phyloP scores from a whole-genome alignment of 1,140 invertebrate species.

The Hylaeus anthracinus region DNA sequence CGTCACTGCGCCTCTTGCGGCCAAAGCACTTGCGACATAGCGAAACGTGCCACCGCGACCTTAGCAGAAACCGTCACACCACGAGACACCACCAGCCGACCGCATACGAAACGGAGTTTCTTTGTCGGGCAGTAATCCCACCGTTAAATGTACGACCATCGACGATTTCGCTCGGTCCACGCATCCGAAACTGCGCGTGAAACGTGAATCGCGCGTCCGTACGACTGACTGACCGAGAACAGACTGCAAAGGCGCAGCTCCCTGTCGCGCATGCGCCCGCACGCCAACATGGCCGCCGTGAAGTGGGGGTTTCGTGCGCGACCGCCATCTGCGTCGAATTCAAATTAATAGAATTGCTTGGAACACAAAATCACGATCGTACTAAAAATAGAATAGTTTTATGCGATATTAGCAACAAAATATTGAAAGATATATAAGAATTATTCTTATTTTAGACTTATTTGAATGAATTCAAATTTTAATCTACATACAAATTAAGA shows the following conservation, averaged over 20 bases:
- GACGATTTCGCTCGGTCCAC: constrained; percentile 11
- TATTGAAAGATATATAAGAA: no score
- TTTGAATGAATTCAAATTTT: no score
- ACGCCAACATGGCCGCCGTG: constrained; percentile 6
- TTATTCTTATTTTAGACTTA: no score
- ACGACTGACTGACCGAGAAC: constrained; percentile 52
- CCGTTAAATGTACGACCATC: constrained; percentile 26
- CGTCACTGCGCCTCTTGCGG: constrained; percentile 54
- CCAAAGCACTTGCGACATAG: constrained; percentile 63
- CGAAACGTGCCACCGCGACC: constrained; percentile 38
- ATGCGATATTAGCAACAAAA: no score
- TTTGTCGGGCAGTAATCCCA: constrained; percentile 18
- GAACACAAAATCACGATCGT: no score
- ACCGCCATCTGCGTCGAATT: neutral
- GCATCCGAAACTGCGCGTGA: constrained; percentile 44
- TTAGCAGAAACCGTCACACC: constrained; percentile 35
- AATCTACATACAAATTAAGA: no score
- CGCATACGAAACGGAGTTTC: constrained; percentile 14
- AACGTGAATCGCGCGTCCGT: constrained; percentile 60
- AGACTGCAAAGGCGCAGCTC: constrained; percentile 45
- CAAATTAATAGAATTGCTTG: neutral
- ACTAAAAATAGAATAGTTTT: no score
- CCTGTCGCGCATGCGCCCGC: neutral
- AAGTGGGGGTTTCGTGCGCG: neutral
- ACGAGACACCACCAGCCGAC: constrained; percentile 32